Conservation (phyloP, 2,888 invertebrate species). For the Lithophane ornitopus region DNA sequence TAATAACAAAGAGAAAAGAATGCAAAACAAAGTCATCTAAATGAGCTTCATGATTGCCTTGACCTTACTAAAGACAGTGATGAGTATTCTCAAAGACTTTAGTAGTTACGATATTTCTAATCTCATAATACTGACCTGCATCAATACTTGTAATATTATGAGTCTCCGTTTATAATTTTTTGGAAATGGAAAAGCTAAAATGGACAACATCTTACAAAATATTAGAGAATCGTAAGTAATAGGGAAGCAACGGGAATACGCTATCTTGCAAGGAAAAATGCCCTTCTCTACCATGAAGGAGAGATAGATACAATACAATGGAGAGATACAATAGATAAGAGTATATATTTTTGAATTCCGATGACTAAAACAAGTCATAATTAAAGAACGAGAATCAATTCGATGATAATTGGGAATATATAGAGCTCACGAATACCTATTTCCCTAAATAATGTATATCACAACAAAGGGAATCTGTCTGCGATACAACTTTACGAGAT, state of each 20-base stretch:
- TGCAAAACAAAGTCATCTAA: not conserved
- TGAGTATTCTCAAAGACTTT: not conserved
- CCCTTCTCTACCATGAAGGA: not conserved
- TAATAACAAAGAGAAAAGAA: not conserved
- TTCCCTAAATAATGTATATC: not conserved
- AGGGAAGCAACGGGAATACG: not conserved
- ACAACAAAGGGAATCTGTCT: not conserved
- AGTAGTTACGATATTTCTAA: not conserved
- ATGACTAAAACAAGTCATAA: not conserved
- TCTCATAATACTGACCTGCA: not conserved
- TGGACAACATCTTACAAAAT: not conserved
- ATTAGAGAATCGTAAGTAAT: not conserved
- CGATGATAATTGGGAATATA: not conserved
- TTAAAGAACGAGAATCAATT: not conserved
- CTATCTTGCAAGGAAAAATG: not conserved
- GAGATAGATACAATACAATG: too few species aligned
- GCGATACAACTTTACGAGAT: slow-evolving; percentile 6
- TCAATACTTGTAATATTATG: not conserved
- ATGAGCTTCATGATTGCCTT: not conserved
- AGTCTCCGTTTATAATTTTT: not conserved
- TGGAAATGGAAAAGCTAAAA: too few species aligned
- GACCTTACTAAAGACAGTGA: not conserved
- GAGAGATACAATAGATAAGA: not conserved
- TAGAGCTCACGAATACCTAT: not conserved
- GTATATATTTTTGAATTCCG: not conserved